Conservation (phyloP, 2,113 vertebrate genomes). For the Aegotheles bennettii region DNA sequence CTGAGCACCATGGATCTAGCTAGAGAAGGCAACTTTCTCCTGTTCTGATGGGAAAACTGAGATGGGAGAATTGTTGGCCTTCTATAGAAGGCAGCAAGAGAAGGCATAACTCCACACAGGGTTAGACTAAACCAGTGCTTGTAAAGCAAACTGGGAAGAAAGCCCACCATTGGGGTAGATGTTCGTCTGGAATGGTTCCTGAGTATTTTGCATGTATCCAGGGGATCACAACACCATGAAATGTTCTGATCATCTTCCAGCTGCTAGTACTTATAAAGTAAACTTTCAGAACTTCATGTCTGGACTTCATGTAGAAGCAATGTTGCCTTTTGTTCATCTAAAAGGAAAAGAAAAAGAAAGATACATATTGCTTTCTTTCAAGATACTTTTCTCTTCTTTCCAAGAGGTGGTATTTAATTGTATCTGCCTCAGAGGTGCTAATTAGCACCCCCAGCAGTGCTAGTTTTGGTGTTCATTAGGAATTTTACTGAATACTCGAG, state of each 20-base stretch:
- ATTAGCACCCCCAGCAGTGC: not conserved
- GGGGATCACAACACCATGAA: not conserved
- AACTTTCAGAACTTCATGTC: not conserved
- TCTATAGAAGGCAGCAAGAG: rapidly evolving
- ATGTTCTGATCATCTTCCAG: rapidly evolving
- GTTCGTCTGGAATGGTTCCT: not conserved
- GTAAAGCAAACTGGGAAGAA: not conserved
- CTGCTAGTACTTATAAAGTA: not conserved
- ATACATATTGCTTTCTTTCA: not conserved
- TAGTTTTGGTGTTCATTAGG: not conserved
- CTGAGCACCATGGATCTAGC: not conserved
- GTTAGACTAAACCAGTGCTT: not conserved
- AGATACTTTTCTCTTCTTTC: not conserved
- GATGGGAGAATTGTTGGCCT: not conserved
- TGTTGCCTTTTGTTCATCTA: not conserved
- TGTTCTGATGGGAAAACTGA: not conserved
- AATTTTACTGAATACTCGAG: not conserved
- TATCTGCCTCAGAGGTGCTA: not conserved
- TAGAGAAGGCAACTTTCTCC: not conserved
- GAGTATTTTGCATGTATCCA: rapidly evolving
- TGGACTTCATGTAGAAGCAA: not conserved
- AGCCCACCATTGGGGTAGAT: rapidly evolving
- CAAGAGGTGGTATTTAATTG: not conserved
- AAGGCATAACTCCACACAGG: rapidly evolving
- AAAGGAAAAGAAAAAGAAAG: not conserved